Evolutionary conservation across 1,140 invertebrate species (phyloP).

Genomic region (Drosophila virilis): DNA sequence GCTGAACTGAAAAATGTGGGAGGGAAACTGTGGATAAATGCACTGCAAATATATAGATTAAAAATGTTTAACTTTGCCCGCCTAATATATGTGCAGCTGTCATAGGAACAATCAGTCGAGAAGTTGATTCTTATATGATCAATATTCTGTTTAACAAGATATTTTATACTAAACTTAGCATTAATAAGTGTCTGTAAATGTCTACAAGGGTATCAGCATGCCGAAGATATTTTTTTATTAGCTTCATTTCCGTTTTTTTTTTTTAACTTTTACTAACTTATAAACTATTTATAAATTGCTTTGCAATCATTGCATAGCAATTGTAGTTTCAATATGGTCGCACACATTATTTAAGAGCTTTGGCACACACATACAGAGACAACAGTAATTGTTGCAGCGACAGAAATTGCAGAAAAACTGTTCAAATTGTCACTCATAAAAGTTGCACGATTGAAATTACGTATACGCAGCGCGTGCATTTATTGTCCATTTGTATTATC

Average conservation of each 20-base stretch:
- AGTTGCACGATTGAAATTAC: slow-evolving; percentile 71
- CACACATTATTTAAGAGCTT: background rate
- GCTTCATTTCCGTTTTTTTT: background rate
- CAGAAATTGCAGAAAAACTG: slow-evolving; percentile 42
- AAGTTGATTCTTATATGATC: no score
- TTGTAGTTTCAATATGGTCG: slow-evolving; percentile 10
- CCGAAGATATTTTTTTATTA: background rate
- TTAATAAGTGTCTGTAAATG: no score
- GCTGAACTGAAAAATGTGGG: background rate
- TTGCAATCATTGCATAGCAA: slow-evolving; percentile 13
- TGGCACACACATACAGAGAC: no score
- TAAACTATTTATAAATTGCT: background rate
- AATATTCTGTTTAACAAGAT: no score
- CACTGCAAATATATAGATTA: background rate
- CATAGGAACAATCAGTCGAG: no score
- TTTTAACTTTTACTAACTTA: background rate
- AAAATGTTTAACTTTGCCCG: background rate
- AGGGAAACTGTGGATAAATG: background rate
- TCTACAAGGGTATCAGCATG: no score
- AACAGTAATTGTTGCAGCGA: slow-evolving; percentile 18
- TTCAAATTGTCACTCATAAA: slow-evolving; percentile 80
- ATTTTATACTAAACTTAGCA: no score
- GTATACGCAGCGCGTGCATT: slow-evolving; percentile 71
- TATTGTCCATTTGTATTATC: slow-evolving; percentile 50
- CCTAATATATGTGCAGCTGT: no score